A percentile compares a stretch with the other conserved stretches of the same genome.
These are phyloP conservation scores for Pristionchus exspectatus DNA, from an alignment of 2,888 invertebrate genomes.

Conservation along the genomic window DNA sequence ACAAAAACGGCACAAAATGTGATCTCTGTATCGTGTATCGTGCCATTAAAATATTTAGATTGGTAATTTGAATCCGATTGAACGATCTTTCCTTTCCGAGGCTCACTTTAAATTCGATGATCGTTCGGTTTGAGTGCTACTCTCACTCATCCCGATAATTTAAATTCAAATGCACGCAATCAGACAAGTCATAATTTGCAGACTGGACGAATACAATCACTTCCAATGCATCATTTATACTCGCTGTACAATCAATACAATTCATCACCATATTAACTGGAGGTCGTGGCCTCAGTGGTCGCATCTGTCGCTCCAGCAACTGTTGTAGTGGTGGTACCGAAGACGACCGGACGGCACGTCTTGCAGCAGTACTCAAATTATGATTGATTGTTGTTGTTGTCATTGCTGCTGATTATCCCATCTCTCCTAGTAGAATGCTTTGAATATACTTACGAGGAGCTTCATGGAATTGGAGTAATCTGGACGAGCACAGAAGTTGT, in stretches of 20 bases:
- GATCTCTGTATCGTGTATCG: too few relatives aligned
- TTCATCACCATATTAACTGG: background rate
- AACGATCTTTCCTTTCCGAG: too few relatives aligned
- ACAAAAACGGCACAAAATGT: too few relatives aligned
- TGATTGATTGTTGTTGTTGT: background rate
- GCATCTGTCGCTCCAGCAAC: background rate
- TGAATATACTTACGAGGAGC: background rate
- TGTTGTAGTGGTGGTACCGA: background rate
- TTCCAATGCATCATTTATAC: background rate
- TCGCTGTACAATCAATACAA: background rate
- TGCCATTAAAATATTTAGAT: too few relatives aligned
- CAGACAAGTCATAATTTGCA: background rate
- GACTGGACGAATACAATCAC: background rate
- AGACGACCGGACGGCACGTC: constrained; percentile 42
- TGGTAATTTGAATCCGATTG: too few relatives aligned
- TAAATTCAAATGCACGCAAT: too few relatives aligned
- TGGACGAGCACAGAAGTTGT: constrained; percentile 34
- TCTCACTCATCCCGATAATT: too few relatives aligned
- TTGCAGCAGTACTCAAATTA: constrained; percentile 23
- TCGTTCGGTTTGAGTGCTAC: too few relatives aligned
- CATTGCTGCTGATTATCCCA: too few relatives aligned
- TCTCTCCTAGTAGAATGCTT: too few relatives aligned
- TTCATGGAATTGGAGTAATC: constrained; percentile 42
- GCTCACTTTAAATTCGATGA: too few relatives aligned
- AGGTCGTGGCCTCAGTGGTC: constrained; percentile 15